Base-by-base conservation (phyloP, 2,113 vertebrate genomes). In the Lophotis ruficrista region DNA sequence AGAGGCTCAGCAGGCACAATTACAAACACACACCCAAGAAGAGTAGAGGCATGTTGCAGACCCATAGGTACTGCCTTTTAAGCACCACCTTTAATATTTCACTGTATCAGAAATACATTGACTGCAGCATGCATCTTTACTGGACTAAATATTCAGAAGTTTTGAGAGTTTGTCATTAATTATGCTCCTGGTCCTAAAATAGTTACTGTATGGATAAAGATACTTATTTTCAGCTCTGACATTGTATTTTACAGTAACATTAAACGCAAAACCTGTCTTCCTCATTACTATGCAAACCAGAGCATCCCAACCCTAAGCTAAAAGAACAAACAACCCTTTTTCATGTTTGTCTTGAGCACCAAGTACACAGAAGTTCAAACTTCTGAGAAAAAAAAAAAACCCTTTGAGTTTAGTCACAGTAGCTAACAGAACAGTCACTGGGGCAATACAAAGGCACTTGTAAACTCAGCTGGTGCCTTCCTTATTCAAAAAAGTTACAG, bases 1-100 rank as follows among this genome's bases (percentile, higher is more conserved):
- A 54, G 21, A 76, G 81, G 6, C 20, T 33, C 61, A 17, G 14
- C 64, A 4, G 4, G 30, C 48, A 58, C 1, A 0, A 47, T 35
- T 70, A 43, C 13, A 35, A 10, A 20, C 15, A 53, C 7, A 23
- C 2, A 7, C 14, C 1, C 48, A 19, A 43, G 30, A 24, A 33
- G 1, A 57, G 5, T 2, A 28, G 38, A 24, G 5, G 1, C 15
- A 4, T 38, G 15, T 4, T 50, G n/a, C 48, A 64, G n/a, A 37
- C 11, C 27, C 23, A 51, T 0, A 38, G 24, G 20, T 9, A 57
- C 12, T 37, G 23, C 14, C 57, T 51, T 33, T 19, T 1, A 41
- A 86, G 33, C 38, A 76, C 21, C 7, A 51, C 14, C 51, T 25
- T 38, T 10, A 73, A 21, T 6, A 48, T 10, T 53, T 31, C 20